A percentile compares a stretch with the other conserved stretches of the same genome.
Conservation (phyloP, 92 coral and sea anemone genomes). For the Phenganax marumi region DNA sequence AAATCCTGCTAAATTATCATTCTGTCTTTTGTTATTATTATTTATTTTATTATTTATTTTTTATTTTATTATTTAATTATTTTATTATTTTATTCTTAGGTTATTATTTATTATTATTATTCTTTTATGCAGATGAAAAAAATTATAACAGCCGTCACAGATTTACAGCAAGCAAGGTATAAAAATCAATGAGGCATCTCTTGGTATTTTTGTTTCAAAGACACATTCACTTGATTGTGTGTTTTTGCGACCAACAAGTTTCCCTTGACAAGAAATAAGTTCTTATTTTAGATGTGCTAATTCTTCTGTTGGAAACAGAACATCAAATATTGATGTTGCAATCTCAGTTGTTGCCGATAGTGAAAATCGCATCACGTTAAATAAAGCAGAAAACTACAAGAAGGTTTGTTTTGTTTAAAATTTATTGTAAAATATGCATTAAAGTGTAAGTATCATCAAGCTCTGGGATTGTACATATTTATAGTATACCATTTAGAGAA, state of each 20-base stretch:
- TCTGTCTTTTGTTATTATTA: too few species aligned
- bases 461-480: too few species aligned
- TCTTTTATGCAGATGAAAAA: constrained; percentile 3
- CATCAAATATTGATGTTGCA: constrained; percentile 6
- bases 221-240: too few species aligned
- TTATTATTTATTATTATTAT: not conserved
- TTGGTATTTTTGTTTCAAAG: too few species aligned
- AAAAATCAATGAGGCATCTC: not conserved
- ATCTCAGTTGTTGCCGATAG: constrained; percentile 9
- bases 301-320: constrained; percentile 3
- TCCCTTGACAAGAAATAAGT: not conserved
- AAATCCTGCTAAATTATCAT: too few species aligned
- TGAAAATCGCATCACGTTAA: constrained; percentile 22
- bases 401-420: constrained; percentile 2
- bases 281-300: not conserved
- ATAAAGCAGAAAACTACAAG: not conserved
- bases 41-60: too few species aligned
- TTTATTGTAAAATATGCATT: not conserved
- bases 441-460: not conserved
- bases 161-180: constrained; percentile 27
- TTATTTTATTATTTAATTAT: too few species aligned
- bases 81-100: not conserved
- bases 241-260: not conserved
- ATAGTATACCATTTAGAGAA: too few species aligned
- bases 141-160: constrained; percentile 19